Conservation (phyloP, 1,140 invertebrate genomes). For the Conus ventricosus region DNA sequence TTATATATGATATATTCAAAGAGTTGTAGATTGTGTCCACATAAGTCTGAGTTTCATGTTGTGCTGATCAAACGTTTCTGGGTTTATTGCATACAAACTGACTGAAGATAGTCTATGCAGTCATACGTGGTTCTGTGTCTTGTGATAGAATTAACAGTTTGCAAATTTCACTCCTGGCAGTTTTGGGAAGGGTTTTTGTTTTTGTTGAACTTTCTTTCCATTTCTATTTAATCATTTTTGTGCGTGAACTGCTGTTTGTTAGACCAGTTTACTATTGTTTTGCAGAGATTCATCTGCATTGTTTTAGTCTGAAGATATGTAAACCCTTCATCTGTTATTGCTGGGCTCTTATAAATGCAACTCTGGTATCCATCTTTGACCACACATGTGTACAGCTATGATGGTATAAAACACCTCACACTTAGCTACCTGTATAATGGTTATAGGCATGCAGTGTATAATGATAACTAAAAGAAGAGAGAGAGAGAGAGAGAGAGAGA, state of each 20-base stretch:
- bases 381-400: no score
- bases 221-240: background rate
- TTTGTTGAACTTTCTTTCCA: background rate
- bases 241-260: background rate
- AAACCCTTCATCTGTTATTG: background rate
- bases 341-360: background rate
- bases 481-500: no score
- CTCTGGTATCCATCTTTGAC: no score
- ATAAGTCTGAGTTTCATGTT: background rate
- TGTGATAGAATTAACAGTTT: constrained; percentile 7
- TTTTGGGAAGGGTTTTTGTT: background rate
- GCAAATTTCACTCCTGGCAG: background rate
- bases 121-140: background rate
- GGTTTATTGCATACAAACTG: background rate
- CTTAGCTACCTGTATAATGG: no score
- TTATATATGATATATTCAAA: no score
- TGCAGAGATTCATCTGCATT: background rate
- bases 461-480: no score
- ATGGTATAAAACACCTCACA: no score
- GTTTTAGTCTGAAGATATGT: background rate
- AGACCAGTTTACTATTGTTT: background rate
- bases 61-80: background rate
- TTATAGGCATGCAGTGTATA: no score
- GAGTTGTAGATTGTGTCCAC: background rate
- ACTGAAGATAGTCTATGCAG: constrained; percentile 8